These are phyloP conservation scores for Aquatica leii DNA, from an alignment of 2,888 invertebrate species.

Conservation along the genomic window DNA sequence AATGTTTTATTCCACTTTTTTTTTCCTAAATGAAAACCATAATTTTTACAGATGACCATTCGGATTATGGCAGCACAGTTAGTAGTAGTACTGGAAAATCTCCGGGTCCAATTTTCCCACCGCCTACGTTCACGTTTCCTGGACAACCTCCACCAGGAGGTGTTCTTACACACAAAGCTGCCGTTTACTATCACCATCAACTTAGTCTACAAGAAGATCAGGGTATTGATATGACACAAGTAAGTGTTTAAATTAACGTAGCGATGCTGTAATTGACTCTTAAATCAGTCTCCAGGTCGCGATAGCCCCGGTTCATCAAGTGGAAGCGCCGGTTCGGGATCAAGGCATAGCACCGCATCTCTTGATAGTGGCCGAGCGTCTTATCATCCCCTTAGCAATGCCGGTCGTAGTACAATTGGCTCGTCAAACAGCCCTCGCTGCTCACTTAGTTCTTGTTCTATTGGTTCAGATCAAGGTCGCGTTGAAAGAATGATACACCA, in stretches of 20 bases:
- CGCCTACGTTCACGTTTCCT: constrained; percentile 79
- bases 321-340: constrained; percentile 86
- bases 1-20: no score
- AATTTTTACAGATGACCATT: constrained; percentile 71
- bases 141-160: constrained; percentile 68
- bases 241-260: constrained; percentile 53
- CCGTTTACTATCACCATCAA: constrained; percentile 83
- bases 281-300: constrained; percentile 81
- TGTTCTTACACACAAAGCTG: constrained; percentile 78
- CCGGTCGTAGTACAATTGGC: constrained; percentile 60
- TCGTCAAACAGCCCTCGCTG: constrained; percentile 71
- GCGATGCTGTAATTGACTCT: no score
- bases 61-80: constrained; percentile 71
- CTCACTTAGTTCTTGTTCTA: constrained; percentile 79
- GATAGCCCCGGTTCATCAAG: constrained; percentile 92
- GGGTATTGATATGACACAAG: constrained; percentile 88
- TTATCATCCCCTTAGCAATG: constrained; percentile 68
- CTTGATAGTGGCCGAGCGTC: constrained; percentile 93
- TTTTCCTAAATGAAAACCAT: no score
- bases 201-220: constrained; percentile 85
- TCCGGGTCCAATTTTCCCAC: constrained; percentile 70
- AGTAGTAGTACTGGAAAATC: constrained; percentile 72
- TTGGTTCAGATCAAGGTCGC: constrained; percentile 73
- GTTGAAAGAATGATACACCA: constrained; percentile 80
- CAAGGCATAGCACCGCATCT: constrained; percentile 88